phyloP scores from a whole-genome alignment of 2,888 invertebrate species.

The Lamproptera curius region DNA sequence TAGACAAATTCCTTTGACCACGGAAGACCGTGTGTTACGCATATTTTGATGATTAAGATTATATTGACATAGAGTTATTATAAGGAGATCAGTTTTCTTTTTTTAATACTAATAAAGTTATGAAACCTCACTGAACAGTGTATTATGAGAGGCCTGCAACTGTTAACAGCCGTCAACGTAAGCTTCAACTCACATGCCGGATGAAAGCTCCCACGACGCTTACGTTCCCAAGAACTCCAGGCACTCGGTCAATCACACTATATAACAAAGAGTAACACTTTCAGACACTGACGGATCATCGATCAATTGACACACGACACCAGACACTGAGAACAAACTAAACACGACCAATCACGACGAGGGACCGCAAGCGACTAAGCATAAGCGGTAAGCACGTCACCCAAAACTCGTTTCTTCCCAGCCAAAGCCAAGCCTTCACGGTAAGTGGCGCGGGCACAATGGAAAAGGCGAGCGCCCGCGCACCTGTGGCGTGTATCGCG shows the following conservation, averaged over 20 bases:
- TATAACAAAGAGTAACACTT: slow-evolving; percentile 34
- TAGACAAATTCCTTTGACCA: not conserved
- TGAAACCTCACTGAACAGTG: too few relatives aligned
- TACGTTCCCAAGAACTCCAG: slow-evolving; percentile 33
- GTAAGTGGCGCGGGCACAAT: slow-evolving; percentile 52
- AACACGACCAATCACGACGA: slow-evolving; percentile 11
- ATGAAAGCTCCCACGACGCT: slow-evolving; percentile 50
- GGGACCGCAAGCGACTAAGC: slow-evolving; percentile 18
- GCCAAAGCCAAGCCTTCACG: slow-evolving; percentile 36
- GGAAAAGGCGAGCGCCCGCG: slow-evolving; percentile 61
- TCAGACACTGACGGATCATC: slow-evolving; percentile 35
- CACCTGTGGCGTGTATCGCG: slow-evolving; percentile 52
- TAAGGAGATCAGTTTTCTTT: not conserved
- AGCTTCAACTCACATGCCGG: slow-evolving; percentile 50
- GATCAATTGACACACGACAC: slow-evolving; percentile 39
- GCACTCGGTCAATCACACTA: slow-evolving; percentile 43
- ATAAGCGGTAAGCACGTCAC: slow-evolving; percentile 11
- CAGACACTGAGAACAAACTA: slow-evolving; percentile 3
- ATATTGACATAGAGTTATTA: too few relatives aligned
- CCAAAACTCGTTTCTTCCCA: slow-evolving; percentile 23
- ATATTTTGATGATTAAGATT: too few relatives aligned
- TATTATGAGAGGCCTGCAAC: not conserved
- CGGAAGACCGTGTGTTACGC: not conserved
- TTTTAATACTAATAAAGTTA: not conserved
- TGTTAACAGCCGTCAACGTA: slow-evolving; percentile 34